Base-by-base conservation (phyloP, 2,797 vertebrate species). In the Gallinago nigripennis region DNA sequence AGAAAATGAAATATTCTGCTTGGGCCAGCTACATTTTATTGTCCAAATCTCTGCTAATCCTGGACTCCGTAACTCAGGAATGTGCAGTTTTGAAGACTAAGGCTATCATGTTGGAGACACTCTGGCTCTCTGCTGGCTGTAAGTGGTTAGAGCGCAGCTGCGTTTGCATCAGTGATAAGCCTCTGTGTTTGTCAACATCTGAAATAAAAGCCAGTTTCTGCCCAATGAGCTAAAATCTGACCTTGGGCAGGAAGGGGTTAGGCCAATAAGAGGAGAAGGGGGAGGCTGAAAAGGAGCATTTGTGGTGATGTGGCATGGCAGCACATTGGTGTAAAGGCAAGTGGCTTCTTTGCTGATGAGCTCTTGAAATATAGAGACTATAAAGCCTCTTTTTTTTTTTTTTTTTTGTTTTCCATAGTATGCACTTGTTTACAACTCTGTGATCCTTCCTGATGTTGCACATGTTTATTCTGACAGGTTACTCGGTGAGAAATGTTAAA, bases 21-120 rank as follows among this genome's bases (percentile, higher is more conserved):
- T 83, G 60, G 50, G 45, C 79, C 69, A 58, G 33, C 45, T 85
- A 54, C 23, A 12, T 66, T 71, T 82, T 73, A 16, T 50, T 68
- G 25, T 68, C 69, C 57, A 94, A 81, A 85, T 91, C 51, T 68
- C 76, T 86, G 71, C 64, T 92, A 91, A 92, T 94, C n/a, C 56
- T 66, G 48, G 28, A 39, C 56, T 89, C 58, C 1, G 0, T 87
- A 63, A 76, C 16, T 85, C 50, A 63, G 71, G 37, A 61, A 56
- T 43, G 28, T 69, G 57, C 41, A 8, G 12, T 41, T 92, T 66
- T 68, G 57, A 64, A 84, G 71, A 63, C 45, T 39, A 27, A 71
- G 48, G 45, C 72, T 81, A 0, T 68, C 2, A 1, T 37, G 24
- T 11, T 69, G 39, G 37, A 72, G 14, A 24, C 53, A 64, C 30